Conservation (phyloP, 2,113 vertebrate genomes). For the Ellobius talpinus region DNA sequence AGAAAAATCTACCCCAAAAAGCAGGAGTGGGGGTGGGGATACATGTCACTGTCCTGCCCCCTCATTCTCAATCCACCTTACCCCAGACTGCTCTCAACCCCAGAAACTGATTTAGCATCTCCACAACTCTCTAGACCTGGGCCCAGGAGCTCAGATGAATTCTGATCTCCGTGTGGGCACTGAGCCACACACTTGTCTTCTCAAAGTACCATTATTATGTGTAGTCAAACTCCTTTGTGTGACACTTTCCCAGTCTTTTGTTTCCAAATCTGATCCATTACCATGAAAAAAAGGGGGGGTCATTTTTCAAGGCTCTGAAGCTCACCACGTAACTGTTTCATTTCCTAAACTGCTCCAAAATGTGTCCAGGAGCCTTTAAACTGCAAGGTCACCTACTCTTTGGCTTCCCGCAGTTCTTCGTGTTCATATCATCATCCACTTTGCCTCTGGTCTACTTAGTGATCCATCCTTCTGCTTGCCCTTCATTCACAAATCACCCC, state of each 20-base stretch:
- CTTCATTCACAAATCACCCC: conserved; percentile 57
- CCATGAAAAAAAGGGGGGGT: conserved; percentile 52
- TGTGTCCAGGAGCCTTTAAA: not conserved
- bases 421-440: conserved; percentile 29
- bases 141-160: conserved; percentile 6
- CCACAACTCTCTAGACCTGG: conserved; percentile 13
- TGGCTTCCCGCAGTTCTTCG: conserved; percentile 30
- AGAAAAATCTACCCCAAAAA: not conserved
- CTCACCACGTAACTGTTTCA: not conserved
- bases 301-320: conserved; percentile 50
- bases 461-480: conserved; percentile 44
- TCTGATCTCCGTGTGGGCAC: conserved; percentile 58
- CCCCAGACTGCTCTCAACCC: not conserved
- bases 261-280: conserved; percentile 67
- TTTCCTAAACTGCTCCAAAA: conserved; percentile 15
- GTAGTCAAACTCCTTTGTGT: conserved; percentile 43
- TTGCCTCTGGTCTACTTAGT: conserved; percentile 55
- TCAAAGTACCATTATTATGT: conserved; percentile 63
- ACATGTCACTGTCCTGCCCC: not conserved
- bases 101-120: conserved; percentile 15
- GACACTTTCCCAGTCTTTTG: conserved; percentile 55
- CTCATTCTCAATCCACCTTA: not conserved
- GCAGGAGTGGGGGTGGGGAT: no score
- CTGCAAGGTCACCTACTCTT: not conserved
- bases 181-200: conserved; percentile 33